Conservation (phyloP, 2,797 vertebrate genomes). For the Sebastolobus altivelis region DNA sequence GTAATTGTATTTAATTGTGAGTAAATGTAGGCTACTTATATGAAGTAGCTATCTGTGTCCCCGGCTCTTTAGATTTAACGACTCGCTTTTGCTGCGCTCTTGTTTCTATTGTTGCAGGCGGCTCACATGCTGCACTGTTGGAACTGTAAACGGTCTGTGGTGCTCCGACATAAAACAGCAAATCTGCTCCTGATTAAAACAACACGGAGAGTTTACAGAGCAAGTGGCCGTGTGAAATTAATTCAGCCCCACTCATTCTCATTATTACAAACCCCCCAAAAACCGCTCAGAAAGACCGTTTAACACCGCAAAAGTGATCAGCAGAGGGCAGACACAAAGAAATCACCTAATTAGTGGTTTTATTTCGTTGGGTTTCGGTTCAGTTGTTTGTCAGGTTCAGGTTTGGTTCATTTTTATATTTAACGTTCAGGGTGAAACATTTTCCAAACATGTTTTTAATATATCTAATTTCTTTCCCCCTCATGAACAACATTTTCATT, state of each 20-base stretch:
- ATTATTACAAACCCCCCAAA: slow-evolving; percentile 39
- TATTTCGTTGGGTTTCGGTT: background rate
- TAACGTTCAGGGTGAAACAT: background rate
- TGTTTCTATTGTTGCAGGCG: slow-evolving; percentile 28
- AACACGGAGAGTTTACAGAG: slow-evolving; percentile 73
- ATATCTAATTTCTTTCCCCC: background rate
- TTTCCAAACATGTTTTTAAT: background rate
- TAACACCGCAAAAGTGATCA: background rate
- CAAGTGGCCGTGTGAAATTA: slow-evolving; percentile 64
- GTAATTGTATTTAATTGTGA: background rate
- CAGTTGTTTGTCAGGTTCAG: background rate
- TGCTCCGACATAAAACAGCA: slow-evolving; percentile 76
- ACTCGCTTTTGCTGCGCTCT: background rate
- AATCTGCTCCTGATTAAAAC: slow-evolving; percentile 86
- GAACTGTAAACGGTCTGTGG: slow-evolving; percentile 81
- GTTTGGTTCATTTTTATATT: background rate
- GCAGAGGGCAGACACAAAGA: background rate
- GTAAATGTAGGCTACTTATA: background rate
- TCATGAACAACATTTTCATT: background rate
- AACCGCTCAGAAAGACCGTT: background rate
- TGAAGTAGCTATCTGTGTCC: background rate
- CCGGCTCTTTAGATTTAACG: slow-evolving; percentile 6
- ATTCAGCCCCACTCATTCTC: slow-evolving; percentile 65
- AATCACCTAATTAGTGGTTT: background rate
- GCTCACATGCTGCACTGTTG: slow-evolving; percentile 43